Conservation (phyloP, 2,888 invertebrate species). For the Elgonia sp. region DNA sequence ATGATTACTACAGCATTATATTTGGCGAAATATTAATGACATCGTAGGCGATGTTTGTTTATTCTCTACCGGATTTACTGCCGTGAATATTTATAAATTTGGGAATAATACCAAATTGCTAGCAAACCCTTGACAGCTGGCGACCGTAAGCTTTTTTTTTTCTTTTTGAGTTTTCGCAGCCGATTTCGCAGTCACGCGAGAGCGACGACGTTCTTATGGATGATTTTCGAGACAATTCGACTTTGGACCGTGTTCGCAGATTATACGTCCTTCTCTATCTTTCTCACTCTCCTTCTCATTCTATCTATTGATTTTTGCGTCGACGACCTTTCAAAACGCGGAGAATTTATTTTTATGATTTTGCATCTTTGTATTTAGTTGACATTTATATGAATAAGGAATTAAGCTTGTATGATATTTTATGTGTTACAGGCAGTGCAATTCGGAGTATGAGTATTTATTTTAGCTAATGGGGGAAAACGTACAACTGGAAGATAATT, state of each 20-base stretch:
- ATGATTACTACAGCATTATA: neutral
- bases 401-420: neutral
- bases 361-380: conserved; percentile 34
- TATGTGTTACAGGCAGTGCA: conserved; percentile 24
- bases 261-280: conserved; percentile 17
- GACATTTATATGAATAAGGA: conserved; percentile 51
- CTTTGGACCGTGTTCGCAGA: conserved; percentile 59
- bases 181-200: conserved; percentile 60
- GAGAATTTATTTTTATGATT: conserved; percentile 47
- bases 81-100: conserved; percentile 56
- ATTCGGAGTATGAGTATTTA: conserved; percentile 13
- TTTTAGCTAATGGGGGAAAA: conserved; percentile 29
- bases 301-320: conserved; percentile 38
- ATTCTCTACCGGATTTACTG: conserved; percentile 40
- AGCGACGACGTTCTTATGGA: conserved; percentile 67
- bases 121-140: conserved; percentile 49
- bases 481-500: neutral
- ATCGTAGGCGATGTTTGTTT: conserved; percentile 62
- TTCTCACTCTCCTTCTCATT: conserved; percentile 26
- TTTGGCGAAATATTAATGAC: conserved; percentile 40
- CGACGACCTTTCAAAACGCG: conserved; percentile 49
- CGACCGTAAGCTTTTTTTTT: neutral
- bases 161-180: conserved; percentile 56
- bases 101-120: conserved; percentile 65
- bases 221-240: conserved; percentile 66